A percentile compares a stretch with the other conserved stretches of the same genome.
These are phyloP conservation scores for Sylvia atricapilla DNA, from an alignment of 2,113 vertebrate species.

Conservation along the genomic window DNA sequence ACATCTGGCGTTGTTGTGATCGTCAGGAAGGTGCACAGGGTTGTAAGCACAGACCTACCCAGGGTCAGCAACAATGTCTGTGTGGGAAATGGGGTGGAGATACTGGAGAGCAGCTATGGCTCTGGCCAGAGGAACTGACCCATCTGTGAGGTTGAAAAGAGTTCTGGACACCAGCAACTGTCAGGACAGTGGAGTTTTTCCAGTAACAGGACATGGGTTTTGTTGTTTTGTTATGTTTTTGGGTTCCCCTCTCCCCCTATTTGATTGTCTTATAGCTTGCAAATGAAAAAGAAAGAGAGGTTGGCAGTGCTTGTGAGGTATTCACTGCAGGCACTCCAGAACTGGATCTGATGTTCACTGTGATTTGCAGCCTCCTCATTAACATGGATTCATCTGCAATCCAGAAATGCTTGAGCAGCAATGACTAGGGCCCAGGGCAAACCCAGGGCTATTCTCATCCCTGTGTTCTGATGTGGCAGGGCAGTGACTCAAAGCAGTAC, in stretches of 20 bases:
- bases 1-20: background rate
- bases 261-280: slow-evolving; percentile 31
- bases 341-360: slow-evolving; percentile 41
- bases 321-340: slow-evolving; percentile 35
- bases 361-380: slow-evolving; percentile 63
- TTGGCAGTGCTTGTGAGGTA: slow-evolving; percentile 30
- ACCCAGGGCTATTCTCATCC: slow-evolving; percentile 45
- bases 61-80: background rate
- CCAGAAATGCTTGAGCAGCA: slow-evolving; percentile 69
- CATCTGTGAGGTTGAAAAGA: background rate
- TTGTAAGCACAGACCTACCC: background rate
- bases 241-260: background rate
- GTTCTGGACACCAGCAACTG: background rate
- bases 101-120: background rate
- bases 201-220: background rate
- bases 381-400: slow-evolving; percentile 62
- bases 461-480: background rate
- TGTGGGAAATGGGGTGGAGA: background rate
- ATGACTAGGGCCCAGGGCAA: slow-evolving; percentile 42
- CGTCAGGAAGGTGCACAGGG: background rate
- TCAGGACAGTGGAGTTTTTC: background rate
- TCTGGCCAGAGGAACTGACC: background rate
- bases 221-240: background rate
- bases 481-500: slow-evolving; percentile 40
- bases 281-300: slow-evolving; percentile 53